These are phyloP conservation scores for Cichladusa arquata DNA, from an alignment of 2,113 vertebrate species.

Conservation along the genomic window DNA sequence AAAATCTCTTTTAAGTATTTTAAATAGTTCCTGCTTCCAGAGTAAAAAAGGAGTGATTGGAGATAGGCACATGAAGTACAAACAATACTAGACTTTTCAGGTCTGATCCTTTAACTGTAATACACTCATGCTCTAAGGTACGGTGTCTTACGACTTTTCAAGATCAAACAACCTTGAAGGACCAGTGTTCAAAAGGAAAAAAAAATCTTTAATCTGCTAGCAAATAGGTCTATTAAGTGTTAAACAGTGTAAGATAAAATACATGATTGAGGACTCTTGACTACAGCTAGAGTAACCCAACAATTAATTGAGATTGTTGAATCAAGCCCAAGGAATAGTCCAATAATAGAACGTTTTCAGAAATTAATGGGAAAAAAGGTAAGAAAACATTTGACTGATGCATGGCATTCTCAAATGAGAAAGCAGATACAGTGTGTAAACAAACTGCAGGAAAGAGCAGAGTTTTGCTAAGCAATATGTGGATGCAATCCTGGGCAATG, in stretches of 20 bases:
- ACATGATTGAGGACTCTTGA: constrained; percentile 12
- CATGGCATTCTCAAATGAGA: neutral
- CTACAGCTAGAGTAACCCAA: constrained; percentile 8
- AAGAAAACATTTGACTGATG: neutral
- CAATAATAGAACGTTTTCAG: neutral
- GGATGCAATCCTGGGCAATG: neutral
- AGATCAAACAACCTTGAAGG: constrained; percentile 8
- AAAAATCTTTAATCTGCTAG: neutral
- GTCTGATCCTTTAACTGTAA: neutral
- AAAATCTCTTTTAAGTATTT: neutral
- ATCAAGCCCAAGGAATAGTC: neutral
- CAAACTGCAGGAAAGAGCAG: neutral
- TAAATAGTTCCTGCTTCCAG: constrained; percentile 20
- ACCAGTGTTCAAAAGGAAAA: neutral
- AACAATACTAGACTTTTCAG: neutral
- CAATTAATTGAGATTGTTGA: constrained; percentile 18
- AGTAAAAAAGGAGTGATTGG: neutral
- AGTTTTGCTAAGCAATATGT: neutral
- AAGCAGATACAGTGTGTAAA: neutral
- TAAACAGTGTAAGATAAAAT: constrained; percentile 47
- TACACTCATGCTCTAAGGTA: neutral
- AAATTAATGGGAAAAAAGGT: neutral
- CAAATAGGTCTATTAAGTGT: constrained; percentile 25
- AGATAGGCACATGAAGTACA: neutral
- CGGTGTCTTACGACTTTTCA: neutral